A percentile compares a stretch with the other conserved stretches of the same genome.
Conservation (phyloP, 2,888 invertebrate genomes). For the Stictocephala bisonia region DNA sequence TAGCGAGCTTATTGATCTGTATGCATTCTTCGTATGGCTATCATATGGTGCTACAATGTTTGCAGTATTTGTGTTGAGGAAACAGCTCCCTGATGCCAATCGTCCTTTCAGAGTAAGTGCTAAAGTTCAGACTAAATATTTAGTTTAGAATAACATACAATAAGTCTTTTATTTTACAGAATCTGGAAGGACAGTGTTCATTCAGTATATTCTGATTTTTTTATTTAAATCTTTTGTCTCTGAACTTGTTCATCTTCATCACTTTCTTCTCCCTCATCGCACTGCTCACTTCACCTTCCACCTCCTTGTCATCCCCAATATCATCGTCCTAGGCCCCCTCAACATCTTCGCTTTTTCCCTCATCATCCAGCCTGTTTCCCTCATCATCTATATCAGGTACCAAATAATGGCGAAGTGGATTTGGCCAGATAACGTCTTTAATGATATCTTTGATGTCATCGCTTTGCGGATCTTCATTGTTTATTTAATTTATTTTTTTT, state of each 20-base stretch:
- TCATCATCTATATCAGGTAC: constrained; percentile 78
- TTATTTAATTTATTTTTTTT: too few relatives aligned
- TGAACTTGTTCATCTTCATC: constrained; percentile 18
- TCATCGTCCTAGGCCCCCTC: constrained; percentile 63
- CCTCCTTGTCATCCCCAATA: constrained; percentile 62
- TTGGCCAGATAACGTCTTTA: constrained; percentile 91
- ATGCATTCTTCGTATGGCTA: constrained; percentile 18
- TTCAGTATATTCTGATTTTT: background rate
- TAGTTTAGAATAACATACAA: constrained; percentile 17
- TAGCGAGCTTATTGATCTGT: constrained; percentile 6
- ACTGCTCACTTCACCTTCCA: constrained; percentile 61
- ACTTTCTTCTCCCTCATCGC: constrained; percentile 56
- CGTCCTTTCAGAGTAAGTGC: constrained; percentile 21
- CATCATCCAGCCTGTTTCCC: constrained; percentile 76
- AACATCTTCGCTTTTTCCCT: constrained; percentile 66
- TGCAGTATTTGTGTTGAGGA: constrained; percentile 11
- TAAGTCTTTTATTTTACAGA: too few relatives aligned
- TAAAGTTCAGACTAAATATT: too few relatives aligned
- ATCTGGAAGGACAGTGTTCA: constrained; percentile 1
- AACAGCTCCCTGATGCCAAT: constrained; percentile 7
- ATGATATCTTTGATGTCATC: constrained; percentile 86
- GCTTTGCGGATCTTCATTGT: constrained; percentile 82
- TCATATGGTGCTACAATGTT: constrained; percentile 19
- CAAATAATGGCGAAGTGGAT: constrained; percentile 85
- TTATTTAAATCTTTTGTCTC: background rate